These are phyloP conservation scores for Scaptomyza flava DNA, from an alignment of 2,888 invertebrate genomes.

Conservation along the genomic window DNA sequence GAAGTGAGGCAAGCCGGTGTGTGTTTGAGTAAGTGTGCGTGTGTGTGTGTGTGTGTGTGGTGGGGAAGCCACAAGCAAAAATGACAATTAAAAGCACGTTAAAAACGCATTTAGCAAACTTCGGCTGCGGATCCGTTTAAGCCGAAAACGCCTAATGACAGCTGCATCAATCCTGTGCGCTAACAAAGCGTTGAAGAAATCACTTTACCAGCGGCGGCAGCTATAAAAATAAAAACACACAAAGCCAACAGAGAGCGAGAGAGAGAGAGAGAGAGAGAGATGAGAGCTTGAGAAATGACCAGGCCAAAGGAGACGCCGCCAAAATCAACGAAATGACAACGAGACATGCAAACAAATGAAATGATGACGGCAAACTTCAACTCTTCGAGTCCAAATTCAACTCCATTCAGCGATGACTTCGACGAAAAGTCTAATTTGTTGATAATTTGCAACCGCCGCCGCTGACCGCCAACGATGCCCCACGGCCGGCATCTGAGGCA, in stretches of 20 bases:
- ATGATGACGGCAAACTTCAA: slow-evolving; percentile 51
- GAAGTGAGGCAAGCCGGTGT: accelerated
- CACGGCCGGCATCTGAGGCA: slow-evolving; percentile 49
- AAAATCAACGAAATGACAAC: slow-evolving; percentile 74
- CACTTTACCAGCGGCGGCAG: slow-evolving; percentile 81
- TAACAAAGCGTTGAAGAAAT: slow-evolving; percentile 84
- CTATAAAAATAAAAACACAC: slow-evolving; percentile 1
- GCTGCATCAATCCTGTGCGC: slow-evolving; percentile 80
- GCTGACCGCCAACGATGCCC: slow-evolving; percentile 79
- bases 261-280: slow-evolving; percentile 1
- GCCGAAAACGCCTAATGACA: slow-evolving; percentile 78
- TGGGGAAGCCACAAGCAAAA: slow-evolving; percentile 48
- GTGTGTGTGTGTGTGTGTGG: background rate
- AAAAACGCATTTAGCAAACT: slow-evolving; percentile 81
- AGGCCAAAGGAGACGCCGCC: slow-evolving; percentile 66
- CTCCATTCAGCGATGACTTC: slow-evolving; percentile 54
- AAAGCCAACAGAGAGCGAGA: background rate
- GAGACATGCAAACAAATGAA: slow-evolving; percentile 80
- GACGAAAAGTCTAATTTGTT: slow-evolving; percentile 81
- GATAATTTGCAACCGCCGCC: slow-evolving; percentile 81
- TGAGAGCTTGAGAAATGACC: slow-evolving; percentile 42
- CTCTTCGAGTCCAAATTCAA: background rate
- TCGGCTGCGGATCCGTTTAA: slow-evolving; percentile 59
- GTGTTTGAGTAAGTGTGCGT: background rate
- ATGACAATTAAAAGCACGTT: slow-evolving; percentile 83